Evolutionary conservation across 2,888 invertebrate species (phyloP), one percentile per base, ranked within the genome.

Genomic region (Calameuta idolon): DNA sequence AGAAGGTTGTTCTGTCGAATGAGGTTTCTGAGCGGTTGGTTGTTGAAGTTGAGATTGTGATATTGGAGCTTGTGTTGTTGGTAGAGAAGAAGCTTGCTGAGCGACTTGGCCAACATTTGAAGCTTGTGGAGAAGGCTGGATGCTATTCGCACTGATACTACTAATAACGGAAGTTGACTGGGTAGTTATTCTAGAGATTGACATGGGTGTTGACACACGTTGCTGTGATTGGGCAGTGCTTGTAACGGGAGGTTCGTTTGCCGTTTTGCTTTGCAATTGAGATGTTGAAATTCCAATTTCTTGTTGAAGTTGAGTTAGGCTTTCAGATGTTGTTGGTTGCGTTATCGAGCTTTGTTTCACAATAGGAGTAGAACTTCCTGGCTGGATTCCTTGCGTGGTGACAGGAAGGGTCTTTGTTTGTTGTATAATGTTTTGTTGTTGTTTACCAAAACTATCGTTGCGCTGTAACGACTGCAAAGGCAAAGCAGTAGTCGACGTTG

Each of bases 1-100:
- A 77, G 92, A 85, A 81, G 89, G 90, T 82, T 89, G 89, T 78
- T 85, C 81, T 74, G 82, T 92, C 90, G 4, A 80, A 75, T 76
- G 81, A 34, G 81, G 85, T 69, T 80, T 92, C 90, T 33, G 93
- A 89, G 76, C 92, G 87, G 73, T 92, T 86, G 34, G 91, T 90
- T 83, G 79, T 80, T 81, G 85, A 73, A 37, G 33, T 34, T 76
- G 68, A 74, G 74, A 74, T 40, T 30, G 11, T 73, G 74, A 35
- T 33, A 15, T 23, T 74, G 30, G 74, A 30, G 23, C 12, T 34
- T 74, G 74, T 3, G 74, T 35, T 35, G 74, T n/a, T 33, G 37
- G 74, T 35, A 37, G 9, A 30, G 74, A 30, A 12, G 34, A n/a
- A 11, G 4, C 31, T 34, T 71, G 71, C 9, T 71, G 71, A 31